Base-by-base conservation (phyloP, 2,888 invertebrate species). In the Allygus modestus region DNA sequence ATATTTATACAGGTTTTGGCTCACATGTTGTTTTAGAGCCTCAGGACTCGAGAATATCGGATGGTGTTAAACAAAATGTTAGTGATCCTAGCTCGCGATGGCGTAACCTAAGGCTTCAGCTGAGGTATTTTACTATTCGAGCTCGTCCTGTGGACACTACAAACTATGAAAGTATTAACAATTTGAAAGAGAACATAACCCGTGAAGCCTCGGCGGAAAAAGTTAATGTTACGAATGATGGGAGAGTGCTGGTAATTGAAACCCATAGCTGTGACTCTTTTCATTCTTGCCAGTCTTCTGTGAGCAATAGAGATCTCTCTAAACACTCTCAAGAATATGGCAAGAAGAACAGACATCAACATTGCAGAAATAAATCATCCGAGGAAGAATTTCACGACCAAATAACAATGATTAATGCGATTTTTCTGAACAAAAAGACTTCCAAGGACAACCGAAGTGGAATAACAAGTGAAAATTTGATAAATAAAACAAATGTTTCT, bases 361-460 rank as follows among this genome's bases (percentile, higher is more conserved):
- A 12, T 17, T 28, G 28, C 26, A 65, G 4, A 12, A 65, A 9
- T 7, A 65, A 65, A 65, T 28, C 28, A 65, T 58, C 58, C 15
- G 31, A 65, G 0, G 65, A 65, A 65, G 65, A 28, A 9, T 65
- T 65, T 65, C 7, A 28, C 15, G 28, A 65, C 31, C 65, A 65
- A 11, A 65, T 65, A 5, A 28, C 65, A 31, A 65, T 65, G 31
- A 17, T 65, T 15, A 65, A 65, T 65, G 65, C 65, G 12, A 65
- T 65, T 31, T 65, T 65, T 17, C 31, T 65, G 17, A 65, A 31
- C 15, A 65, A 31, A 65, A 65, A 65, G 17, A 4, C 12, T 65
- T 9, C 15, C 12, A 31, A 31, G 31, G 20, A 65, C 15, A 65
- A 31, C 7, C 1, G 2, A 65, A 12, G 5, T 65, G 28, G 4